A percentile compares a stretch with the other conserved stretches of the same genome.
These are phyloP conservation scores for Pyrocephalus nanus DNA, from an alignment of 2,797 vertebrate species.

Conservation along the genomic window DNA sequence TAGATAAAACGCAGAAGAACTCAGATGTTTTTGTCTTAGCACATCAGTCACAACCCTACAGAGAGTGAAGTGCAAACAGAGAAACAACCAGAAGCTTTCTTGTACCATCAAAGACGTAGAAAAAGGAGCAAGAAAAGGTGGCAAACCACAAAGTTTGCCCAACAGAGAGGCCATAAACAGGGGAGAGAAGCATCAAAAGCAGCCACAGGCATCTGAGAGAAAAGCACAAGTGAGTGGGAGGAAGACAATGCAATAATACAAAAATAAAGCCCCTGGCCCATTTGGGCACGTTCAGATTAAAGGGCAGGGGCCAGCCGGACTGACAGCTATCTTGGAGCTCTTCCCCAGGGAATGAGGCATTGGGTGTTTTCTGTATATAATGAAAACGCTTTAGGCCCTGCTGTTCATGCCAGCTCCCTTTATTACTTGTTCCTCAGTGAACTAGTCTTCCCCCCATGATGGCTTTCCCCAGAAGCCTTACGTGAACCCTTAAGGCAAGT, in stretches of 20 bases:
- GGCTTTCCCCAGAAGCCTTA: slow-evolving; percentile 2
- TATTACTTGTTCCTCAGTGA: background rate
- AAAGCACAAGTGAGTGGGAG: slow-evolving; percentile 35
- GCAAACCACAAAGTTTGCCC: slow-evolving; percentile 32
- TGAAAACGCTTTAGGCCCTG: background rate
- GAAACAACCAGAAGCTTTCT: slow-evolving; percentile 30
- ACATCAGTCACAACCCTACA: background rate
- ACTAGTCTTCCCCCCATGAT: background rate
- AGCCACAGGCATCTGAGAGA: slow-evolving; percentile 33
- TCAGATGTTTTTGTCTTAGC: background rate
- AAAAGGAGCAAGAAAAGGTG: slow-evolving; percentile 29
- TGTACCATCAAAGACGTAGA: slow-evolving; percentile 34
- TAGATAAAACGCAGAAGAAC: background rate
- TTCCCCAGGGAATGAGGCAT: background rate
- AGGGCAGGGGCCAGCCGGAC: background rate
- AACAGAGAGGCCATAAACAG: slow-evolving; percentile 12
- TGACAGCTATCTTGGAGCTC: background rate
- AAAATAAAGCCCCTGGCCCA: slow-evolving; percentile 44
- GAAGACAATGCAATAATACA: background rate
- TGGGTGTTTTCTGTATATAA: background rate
- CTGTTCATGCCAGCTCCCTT: background rate
- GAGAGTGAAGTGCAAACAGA: slow-evolving; percentile 6
- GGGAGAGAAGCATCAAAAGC: slow-evolving; percentile 38
- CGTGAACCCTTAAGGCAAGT: background rate
- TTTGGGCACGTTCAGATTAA: slow-evolving; percentile 4